Evolutionary conservation across 2,888 invertebrate genomes (phyloP).

Genomic region (Hypercompe scribonia): DNA sequence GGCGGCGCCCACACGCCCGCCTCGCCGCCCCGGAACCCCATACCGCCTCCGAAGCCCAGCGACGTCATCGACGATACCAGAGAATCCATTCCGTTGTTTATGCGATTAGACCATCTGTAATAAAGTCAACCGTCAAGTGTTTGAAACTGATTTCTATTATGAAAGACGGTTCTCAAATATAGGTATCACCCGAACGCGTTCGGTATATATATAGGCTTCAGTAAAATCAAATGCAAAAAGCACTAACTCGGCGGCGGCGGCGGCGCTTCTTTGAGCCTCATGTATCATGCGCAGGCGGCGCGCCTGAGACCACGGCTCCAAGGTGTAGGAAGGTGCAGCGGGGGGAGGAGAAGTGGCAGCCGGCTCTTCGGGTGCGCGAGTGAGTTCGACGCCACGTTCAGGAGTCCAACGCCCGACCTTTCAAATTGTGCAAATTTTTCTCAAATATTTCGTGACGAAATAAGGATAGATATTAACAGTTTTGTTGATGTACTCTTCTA

Average conservation of each 20-base stretch:
- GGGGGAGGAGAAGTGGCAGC: slow-evolving; percentile 54
- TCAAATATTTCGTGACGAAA: background rate
- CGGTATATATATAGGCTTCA: background rate
- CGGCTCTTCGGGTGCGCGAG: slow-evolving; percentile 70
- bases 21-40: slow-evolving; percentile 53
- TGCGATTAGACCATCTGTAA: slow-evolving; percentile 65
- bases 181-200: no score
- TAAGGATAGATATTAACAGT: background rate
- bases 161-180: background rate
- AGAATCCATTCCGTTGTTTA: slow-evolving; percentile 62
- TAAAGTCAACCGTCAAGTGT: background rate
- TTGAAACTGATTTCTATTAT: background rate
- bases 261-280: slow-evolving; percentile 76
- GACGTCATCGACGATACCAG: slow-evolving; percentile 66
- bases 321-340: slow-evolving; percentile 73
- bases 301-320: slow-evolving; percentile 83
- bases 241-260: slow-evolving; percentile 63
- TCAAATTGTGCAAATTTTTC: background rate
- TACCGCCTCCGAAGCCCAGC: slow-evolving; percentile 52
- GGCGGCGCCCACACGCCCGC: slow-evolving; percentile 68
- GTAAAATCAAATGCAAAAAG: background rate
- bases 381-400: slow-evolving; percentile 78
- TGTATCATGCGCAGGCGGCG: slow-evolving; percentile 82
- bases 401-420: slow-evolving; percentile 79
- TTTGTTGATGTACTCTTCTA: background rate